These are phyloP conservation scores for Meriones psammophilus DNA, from an alignment of 2,797 vertebrate species.

Conservation along the genomic window DNA sequence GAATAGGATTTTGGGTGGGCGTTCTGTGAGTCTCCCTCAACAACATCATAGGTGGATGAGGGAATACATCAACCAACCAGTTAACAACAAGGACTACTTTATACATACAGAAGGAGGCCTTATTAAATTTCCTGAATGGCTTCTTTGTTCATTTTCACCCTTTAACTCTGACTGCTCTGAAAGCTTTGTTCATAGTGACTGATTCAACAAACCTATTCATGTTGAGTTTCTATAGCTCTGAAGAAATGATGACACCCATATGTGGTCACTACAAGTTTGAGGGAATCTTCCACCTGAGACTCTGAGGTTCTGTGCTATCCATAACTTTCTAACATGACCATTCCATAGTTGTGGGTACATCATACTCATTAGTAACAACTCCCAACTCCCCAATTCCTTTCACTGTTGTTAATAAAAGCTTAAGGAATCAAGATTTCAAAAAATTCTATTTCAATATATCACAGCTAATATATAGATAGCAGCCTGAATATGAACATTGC, in stretches of 20 bases:
- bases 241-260: background rate
- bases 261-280: background rate
- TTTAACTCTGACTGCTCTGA: background rate
- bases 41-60: background rate
- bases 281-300: background rate
- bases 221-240: constrained; percentile 5
- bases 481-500: background rate
- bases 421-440: background rate
- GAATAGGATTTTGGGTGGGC: background rate
- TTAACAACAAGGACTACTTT: background rate
- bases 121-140: background rate
- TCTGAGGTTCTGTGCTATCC: background rate
- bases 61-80: background rate
- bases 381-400: background rate
- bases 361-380: background rate
- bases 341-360: background rate
- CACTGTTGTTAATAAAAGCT: background rate
- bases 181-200: background rate
- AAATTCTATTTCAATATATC: constrained; percentile 31
- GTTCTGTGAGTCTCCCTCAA: background rate
- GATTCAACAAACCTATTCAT: background rate
- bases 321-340: background rate
- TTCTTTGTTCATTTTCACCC: background rate
- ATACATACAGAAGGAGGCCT: background rate
- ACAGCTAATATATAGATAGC: background rate